phyloP scores from a whole-genome alignment of 2,888 invertebrate genomes.

The Fabriciana adippe region DNA sequence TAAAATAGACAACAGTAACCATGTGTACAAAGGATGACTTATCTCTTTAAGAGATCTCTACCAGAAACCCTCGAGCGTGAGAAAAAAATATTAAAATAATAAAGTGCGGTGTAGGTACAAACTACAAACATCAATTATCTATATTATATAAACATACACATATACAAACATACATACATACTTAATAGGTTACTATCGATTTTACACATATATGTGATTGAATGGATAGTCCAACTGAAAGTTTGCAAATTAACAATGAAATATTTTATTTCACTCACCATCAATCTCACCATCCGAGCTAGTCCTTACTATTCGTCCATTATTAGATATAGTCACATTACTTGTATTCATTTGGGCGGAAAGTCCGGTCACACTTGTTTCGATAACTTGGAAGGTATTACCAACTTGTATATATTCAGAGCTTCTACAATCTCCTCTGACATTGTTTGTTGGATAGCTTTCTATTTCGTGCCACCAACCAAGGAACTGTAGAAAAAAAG shows the following conservation, averaged over 20 bases:
- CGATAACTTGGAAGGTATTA: slow-evolving; percentile 50
- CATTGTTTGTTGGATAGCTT: slow-evolving; percentile 54
- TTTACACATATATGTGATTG: no score
- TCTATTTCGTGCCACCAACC: slow-evolving; percentile 74
- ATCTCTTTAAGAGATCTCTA: no score
- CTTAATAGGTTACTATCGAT: no score
- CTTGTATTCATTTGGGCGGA: slow-evolving; percentile 48
- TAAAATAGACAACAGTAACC: no score
- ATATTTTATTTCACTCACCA: slow-evolving; percentile 38
- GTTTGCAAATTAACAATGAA: not conserved
- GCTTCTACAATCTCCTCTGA: slow-evolving; percentile 59
- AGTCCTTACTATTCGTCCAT: slow-evolving; percentile 57
- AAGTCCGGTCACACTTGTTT: slow-evolving; percentile 53
- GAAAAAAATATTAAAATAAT: no score
- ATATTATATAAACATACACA: no score
- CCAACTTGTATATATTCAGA: slow-evolving; percentile 50
- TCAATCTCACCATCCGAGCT: slow-evolving; percentile 44
- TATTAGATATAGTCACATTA: slow-evolving; percentile 46
- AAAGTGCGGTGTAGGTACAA: no score
- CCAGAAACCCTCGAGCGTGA: no score
- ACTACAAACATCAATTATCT: no score
- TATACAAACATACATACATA: no score
- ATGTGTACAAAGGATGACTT: no score
- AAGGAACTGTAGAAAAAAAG: slow-evolving; percentile 53
- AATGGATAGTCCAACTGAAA: no score